Conservation (phyloP, 2,888 invertebrate genomes). For the Watsonalla cultraria region DNA sequence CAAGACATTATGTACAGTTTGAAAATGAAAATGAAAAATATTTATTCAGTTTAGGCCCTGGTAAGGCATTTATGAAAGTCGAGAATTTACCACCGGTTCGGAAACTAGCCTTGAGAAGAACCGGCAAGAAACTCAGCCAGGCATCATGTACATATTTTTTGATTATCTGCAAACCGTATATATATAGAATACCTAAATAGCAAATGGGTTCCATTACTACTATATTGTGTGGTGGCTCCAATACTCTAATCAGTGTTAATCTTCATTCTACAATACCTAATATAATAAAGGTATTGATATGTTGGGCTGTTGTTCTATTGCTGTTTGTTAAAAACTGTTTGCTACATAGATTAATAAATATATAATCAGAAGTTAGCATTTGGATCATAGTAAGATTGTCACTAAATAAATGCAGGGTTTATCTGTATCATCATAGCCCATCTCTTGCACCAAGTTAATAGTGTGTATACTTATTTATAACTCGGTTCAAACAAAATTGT, state of each 20-base stretch:
- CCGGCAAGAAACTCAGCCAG: too few species aligned
- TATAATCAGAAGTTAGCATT: slow-evolving; percentile 28
- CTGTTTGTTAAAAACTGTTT: slow-evolving; percentile 48
- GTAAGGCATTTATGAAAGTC: too few species aligned
- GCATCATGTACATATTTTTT: too few species aligned
- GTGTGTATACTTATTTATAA: slow-evolving; percentile 34
- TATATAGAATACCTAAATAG: neutral
- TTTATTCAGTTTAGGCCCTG: too few species aligned
- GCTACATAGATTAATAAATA: slow-evolving; percentile 40
- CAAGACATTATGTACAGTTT: too few species aligned
- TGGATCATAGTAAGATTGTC: slow-evolving; percentile 32
- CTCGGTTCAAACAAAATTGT: slow-evolving; percentile 36
- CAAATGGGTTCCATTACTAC: neutral
- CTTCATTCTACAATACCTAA: slow-evolving; percentile 25
- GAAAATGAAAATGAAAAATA: too few species aligned
- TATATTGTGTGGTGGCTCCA: neutral
- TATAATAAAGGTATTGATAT: slow-evolving; percentile 39
- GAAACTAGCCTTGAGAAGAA: too few species aligned
- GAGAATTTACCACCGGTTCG: too few species aligned
- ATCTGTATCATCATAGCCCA: slow-evolving; percentile 41
- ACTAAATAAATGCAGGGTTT: slow-evolving; percentile 47
- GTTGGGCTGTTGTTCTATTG: slow-evolving; percentile 53
- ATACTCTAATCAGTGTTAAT: neutral
- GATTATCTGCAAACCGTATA: neutral
- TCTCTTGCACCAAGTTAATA: slow-evolving; percentile 39